A percentile compares a stretch with the other conserved stretches of the same genome.
These are phyloP conservation scores for Cataglyphis altisquamis DNA, from an alignment of 2,888 invertebrate genomes.

Conservation along the genomic window DNA sequence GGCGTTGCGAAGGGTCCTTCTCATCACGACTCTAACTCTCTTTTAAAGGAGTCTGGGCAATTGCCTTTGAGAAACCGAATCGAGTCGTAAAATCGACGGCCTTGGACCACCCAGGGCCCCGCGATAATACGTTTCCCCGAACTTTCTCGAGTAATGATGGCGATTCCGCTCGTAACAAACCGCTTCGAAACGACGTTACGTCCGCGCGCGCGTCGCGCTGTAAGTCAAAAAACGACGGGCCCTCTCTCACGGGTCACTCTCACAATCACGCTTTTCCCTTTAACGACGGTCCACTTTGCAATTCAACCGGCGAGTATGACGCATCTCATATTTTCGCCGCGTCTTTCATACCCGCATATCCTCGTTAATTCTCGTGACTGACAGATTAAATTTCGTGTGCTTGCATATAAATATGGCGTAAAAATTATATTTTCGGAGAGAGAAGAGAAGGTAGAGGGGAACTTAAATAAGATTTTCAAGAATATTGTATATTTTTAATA, in stretches of 20 bases:
- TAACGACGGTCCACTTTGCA: conserved; percentile 40
- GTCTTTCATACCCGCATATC: neutral
- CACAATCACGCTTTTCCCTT: conserved; percentile 35
- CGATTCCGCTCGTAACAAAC: conserved; percentile 75
- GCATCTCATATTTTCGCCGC: conserved; percentile 17
- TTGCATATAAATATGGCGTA: neutral
- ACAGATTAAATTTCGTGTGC: neutral
- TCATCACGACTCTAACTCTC: conserved; percentile 35
- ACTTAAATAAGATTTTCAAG: neutral
- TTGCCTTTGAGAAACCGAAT: conserved; percentile 61
- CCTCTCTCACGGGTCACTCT: conserved; percentile 19
- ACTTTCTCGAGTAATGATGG: conserved; percentile 77
- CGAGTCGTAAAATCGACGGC: conserved; percentile 71
- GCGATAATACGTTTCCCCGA: conserved; percentile 67
- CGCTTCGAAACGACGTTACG: conserved; percentile 40
- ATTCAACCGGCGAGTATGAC: conserved; percentile 18
- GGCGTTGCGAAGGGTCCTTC: conserved; percentile 12
- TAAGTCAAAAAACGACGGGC: neutral
- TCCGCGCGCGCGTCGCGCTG: neutral
- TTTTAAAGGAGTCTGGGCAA: conserved; percentile 37
- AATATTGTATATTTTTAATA: conserved; percentile 6
- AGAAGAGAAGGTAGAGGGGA: too few relatives aligned
- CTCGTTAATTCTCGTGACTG: conserved; percentile 28
- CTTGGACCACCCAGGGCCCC: conserved; percentile 73
- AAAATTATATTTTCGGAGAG: conserved; percentile 25